phyloP scores from a whole-genome alignment of 2,113 vertebrate genomes.

The Narcine bancroftii region DNA sequence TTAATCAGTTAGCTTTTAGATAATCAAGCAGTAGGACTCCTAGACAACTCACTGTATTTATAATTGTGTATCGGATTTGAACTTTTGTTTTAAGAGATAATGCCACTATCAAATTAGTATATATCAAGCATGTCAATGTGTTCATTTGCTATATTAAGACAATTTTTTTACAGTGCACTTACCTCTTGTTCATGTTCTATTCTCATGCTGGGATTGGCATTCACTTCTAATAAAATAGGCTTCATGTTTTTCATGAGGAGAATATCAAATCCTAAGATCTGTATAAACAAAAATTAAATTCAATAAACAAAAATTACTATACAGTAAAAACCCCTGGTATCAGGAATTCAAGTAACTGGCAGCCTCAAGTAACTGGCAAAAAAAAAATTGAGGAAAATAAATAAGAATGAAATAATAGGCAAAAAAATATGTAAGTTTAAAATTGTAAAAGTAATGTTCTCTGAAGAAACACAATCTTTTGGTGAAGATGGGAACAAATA shows the following conservation, averaged over 20 bases:
- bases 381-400: too few species aligned
- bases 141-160: background rate
- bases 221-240: constrained; percentile 89
- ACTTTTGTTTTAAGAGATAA: constrained; percentile 3
- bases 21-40: background rate
- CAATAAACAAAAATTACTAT: background rate
- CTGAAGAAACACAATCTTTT: too few species aligned
- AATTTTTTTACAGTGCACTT: constrained; percentile 40
- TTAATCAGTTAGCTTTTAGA: background rate
- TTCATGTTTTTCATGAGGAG: constrained; percentile 93
- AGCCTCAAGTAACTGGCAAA: too few species aligned
- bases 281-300: constrained; percentile 38
- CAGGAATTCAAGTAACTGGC: too few species aligned
- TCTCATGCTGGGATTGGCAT: constrained; percentile 95
- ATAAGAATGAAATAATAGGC: too few species aligned
- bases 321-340: too few species aligned
- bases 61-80: background rate
- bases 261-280: constrained; percentile 98
- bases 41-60: background rate
- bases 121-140: background rate
- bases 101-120: background rate
- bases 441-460: too few species aligned
- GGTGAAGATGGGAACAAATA: too few species aligned
- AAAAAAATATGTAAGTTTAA: too few species aligned
- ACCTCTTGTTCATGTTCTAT: constrained; percentile 93